A percentile compares a stretch with the other conserved stretches of the same genome.
phyloP scores from a whole-genome alignment of 2,113 vertebrate genomes.

The Narcine bancroftii region DNA sequence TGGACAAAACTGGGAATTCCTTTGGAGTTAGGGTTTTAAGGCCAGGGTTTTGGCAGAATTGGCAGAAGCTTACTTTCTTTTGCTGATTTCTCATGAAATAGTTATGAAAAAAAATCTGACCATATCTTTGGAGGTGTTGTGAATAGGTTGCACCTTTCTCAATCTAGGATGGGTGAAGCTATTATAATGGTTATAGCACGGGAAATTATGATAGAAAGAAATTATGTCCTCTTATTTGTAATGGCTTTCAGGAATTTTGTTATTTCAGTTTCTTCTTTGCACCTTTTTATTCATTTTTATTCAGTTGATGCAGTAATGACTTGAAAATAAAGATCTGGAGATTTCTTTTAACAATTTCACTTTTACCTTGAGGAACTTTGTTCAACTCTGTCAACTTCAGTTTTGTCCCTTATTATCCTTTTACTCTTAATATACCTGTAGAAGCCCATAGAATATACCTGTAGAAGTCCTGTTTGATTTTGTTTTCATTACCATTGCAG shows the following conservation, averaged over 20 bases:
- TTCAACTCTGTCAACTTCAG: too few relatives aligned
- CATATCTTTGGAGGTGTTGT: not conserved
- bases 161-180: not conserved
- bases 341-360: too few relatives aligned
- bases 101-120: not conserved
- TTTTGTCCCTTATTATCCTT: too few relatives aligned
- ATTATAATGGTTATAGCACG: not conserved
- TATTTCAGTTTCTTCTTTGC: not conserved
- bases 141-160: not conserved
- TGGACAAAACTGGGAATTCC: not conserved
- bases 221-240: not conserved
- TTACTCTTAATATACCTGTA: too few relatives aligned
- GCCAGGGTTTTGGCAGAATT: not conserved
- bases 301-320: not conserved
- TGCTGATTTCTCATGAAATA: not conserved
- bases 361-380: too few relatives aligned
- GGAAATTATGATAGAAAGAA: not conserved
- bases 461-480: too few relatives aligned
- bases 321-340: not conserved
- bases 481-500: too few relatives aligned
- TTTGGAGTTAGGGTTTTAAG: not conserved
- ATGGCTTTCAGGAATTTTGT: not conserved
- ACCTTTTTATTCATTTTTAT: not conserved
- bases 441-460: too few relatives aligned
- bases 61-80: not conserved